Percentiles rank a stretch among this genome's conserved stretches.
Evolutionary conservation across 2,888 invertebrate genomes (phyloP).

Genomic region (Netelia fuscicornis): DNA sequence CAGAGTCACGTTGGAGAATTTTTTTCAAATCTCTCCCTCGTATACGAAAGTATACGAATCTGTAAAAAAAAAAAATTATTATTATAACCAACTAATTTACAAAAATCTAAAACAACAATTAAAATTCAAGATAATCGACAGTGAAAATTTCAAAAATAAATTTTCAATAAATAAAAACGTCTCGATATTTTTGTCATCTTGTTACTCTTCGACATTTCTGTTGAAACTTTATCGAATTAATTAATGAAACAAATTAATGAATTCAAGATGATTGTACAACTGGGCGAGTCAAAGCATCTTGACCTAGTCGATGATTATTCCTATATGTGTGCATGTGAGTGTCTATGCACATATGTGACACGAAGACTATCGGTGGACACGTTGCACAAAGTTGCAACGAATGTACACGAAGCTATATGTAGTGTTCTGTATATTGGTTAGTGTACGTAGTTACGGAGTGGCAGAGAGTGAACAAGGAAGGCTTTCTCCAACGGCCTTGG

Average conservation of each 20-base stretch:
- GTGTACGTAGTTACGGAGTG: constrained; percentile 58
- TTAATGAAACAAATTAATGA: constrained; percentile 43
- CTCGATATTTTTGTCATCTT: too few species aligned
- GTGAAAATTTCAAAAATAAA: too few species aligned
- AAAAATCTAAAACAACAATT: too few species aligned
- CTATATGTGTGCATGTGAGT: neutral
- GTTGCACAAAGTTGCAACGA: neutral
- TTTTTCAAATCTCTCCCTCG: too few species aligned
- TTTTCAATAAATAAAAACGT: too few species aligned
- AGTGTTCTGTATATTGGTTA: constrained; percentile 19
- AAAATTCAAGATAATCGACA: too few species aligned
- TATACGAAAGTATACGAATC: too few species aligned
- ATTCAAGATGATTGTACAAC: constrained; percentile 1
- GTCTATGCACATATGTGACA: neutral
- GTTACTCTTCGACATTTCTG: neutral
- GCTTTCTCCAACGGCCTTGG: constrained; percentile 81
- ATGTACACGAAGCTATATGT: constrained; percentile 7
- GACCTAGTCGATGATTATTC: constrained; percentile 52
- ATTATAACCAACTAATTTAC: too few species aligned
- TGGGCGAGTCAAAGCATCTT: constrained; percentile 43
- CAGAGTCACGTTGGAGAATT: neutral
- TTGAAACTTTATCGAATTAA: constrained; percentile 26
- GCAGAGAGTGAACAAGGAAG: constrained; percentile 77
- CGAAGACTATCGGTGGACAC: too few species aligned
- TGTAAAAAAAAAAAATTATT: neutral